These are phyloP conservation scores for Physocephala rufipes DNA, from an alignment of 2,888 invertebrate genomes.

Conservation along the genomic window DNA sequence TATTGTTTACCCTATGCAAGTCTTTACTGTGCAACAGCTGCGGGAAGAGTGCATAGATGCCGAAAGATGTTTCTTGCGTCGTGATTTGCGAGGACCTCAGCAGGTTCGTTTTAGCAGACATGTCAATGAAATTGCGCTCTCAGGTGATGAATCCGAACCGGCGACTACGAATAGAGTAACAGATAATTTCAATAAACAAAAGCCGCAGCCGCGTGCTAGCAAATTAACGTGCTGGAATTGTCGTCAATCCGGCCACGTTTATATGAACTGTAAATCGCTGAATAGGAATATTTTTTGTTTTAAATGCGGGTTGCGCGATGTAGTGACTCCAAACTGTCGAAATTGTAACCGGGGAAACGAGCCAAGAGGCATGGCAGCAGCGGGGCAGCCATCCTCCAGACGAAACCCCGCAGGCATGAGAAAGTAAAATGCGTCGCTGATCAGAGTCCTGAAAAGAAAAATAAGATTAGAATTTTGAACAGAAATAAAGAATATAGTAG, in stretches of 20 bases:
- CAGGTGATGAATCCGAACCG: background rate
- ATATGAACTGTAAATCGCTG: conserved; percentile 1
- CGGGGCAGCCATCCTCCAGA: conserved; percentile 5
- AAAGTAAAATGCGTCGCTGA: background rate
- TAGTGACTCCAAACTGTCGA: conserved; percentile 16
- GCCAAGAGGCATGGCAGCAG: background rate
- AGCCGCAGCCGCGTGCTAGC: background rate
- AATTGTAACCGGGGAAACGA: conserved; percentile 18
- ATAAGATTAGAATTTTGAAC: too few species aligned
- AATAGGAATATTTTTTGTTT: conserved; percentile 26
- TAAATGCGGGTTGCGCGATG: conserved; percentile 17
- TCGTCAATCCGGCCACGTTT: background rate
- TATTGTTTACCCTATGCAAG: conserved; percentile 8
- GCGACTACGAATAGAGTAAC: background rate
- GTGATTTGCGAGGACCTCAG: too few species aligned
- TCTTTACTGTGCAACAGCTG: conserved; percentile 1
- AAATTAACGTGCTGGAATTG: conserved; percentile 23
- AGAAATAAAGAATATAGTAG: too few species aligned
- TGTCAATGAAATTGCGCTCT: background rate
- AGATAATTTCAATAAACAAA: background rate
- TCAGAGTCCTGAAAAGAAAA: too few species aligned
- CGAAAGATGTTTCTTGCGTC: background rate
- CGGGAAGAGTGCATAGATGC: conserved; percentile 18
- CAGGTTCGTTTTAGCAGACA: background rate
- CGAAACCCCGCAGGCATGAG: background rate